Evolutionary conservation across 2,888 invertebrate species (phyloP).

Genomic region (Cerceris rybyensis): DNA sequence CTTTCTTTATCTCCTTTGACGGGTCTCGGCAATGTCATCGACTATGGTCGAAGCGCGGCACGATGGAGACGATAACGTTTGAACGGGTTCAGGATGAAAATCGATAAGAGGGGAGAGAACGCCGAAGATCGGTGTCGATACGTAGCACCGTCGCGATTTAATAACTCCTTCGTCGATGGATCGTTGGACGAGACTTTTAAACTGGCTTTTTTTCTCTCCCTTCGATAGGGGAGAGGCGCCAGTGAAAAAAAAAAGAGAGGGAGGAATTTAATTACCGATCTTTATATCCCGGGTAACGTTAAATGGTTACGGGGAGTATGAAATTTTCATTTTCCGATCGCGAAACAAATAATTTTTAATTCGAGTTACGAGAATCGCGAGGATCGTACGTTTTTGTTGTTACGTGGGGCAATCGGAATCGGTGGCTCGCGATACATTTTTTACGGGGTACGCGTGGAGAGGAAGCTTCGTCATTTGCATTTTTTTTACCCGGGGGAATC

Average conservation of each 20-base stretch:
- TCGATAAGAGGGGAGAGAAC: constrained; percentile 24
- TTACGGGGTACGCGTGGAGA: constrained; percentile 13
- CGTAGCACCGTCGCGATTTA: background rate
- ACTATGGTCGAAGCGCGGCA: background rate
- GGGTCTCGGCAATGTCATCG: no score
- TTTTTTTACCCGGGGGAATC: constrained; percentile 38
- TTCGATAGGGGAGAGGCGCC: constrained; percentile 13
- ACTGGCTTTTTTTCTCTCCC: background rate
- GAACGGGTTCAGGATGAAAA: constrained; percentile 26
- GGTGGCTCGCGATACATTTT: constrained; percentile 29
- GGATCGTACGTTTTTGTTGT: background rate
- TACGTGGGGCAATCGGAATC: background rate
- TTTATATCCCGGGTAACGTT: background rate
- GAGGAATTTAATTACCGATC: background rate
- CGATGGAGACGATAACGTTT: constrained; percentile 29
- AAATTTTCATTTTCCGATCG: no score
- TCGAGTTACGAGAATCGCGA: background rate
- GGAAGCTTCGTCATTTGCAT: constrained; percentile 26
- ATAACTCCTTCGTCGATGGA: constrained; percentile 19
- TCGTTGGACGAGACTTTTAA: constrained; percentile 10
- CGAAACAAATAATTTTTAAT: no score
- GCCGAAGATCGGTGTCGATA: constrained; percentile 14
- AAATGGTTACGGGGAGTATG: background rate
- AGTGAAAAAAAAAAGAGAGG: background rate
- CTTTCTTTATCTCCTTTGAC: no score